A percentile compares a stretch with the other conserved stretches of the same genome.
phyloP scores from a whole-genome alignment of 2,797 vertebrate species.

The Scarus forsteni region DNA sequence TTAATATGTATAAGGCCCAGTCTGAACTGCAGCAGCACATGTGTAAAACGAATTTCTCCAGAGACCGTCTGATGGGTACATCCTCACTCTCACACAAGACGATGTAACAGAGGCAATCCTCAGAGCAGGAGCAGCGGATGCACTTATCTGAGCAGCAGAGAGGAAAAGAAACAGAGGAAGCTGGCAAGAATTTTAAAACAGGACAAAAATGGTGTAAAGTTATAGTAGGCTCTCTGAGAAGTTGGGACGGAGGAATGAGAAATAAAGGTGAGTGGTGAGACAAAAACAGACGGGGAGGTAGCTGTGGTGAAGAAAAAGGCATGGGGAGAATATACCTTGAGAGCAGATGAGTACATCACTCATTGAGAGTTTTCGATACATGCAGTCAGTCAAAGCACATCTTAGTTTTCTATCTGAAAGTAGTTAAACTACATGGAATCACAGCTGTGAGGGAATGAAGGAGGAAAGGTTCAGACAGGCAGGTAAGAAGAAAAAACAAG shows the following conservation, averaged over 20 bases:
- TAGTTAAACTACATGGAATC: constrained; percentile 10
- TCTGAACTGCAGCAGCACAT: constrained; percentile 53
- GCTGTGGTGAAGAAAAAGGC: not conserved
- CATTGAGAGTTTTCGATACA: constrained; percentile 3
- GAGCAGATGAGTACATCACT: constrained; percentile 16
- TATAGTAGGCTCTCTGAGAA: constrained; percentile 54
- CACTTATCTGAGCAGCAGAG: constrained; percentile 65
- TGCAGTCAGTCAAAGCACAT: constrained; percentile 23
- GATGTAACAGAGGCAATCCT: constrained; percentile 48
- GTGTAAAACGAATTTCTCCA: constrained; percentile 63
- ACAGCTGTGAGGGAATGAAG: constrained; percentile 7
- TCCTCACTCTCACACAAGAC: constrained; percentile 56
- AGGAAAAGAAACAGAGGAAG: constrained; percentile 21
- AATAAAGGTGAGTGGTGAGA: constrained; percentile 27
- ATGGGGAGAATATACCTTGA: constrained; percentile 38
- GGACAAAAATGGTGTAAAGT: constrained; percentile 50
- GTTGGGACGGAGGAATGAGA: constrained; percentile 28
- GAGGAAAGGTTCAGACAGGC: not conserved
- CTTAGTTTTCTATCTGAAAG: constrained; percentile 20
- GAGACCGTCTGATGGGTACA: constrained; percentile 60
- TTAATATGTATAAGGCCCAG: constrained; percentile 67
- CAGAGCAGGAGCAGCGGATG: constrained; percentile 54
- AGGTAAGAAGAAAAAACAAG: constrained; percentile 9
- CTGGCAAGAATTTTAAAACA: constrained; percentile 48
- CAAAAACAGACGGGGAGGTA: not conserved